Percentiles rank a stretch among this genome's conserved stretches.
Evolutionary conservation across 2,888 invertebrate species (phyloP).

Genomic region (Ceramica pisi): DNA sequence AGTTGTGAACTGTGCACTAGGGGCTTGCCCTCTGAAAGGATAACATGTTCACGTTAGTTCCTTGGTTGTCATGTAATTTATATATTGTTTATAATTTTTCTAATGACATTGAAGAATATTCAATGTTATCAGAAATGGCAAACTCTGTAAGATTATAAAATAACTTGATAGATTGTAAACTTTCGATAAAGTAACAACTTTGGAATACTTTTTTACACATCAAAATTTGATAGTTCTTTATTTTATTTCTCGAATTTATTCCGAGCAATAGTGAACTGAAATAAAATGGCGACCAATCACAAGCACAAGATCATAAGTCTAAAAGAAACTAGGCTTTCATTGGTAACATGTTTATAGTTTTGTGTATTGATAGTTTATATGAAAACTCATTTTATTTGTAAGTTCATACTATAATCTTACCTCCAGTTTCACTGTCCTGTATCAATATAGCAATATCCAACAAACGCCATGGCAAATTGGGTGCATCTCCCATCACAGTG

Average conservation of each 20-base stretch:
- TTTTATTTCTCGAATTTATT: no score
- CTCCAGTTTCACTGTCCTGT: constrained; percentile 99
- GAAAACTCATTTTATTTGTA: background rate
- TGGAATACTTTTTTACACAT: no score
- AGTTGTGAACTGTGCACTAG: constrained; percentile 98
- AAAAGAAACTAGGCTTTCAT: no score
- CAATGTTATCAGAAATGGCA: no score
- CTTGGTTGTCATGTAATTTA: background rate
- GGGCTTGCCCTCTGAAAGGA: constrained; percentile 95
- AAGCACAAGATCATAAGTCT: no score
- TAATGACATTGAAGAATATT: background rate
- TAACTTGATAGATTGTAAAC: no score
- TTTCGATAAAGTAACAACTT: no score
- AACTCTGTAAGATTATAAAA: no score
- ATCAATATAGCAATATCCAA: constrained; percentile 98
- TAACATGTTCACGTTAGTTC: background rate
- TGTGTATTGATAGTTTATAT: background rate
- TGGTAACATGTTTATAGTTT: background rate
- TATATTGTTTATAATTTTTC: no score
- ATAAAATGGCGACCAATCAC: no score
- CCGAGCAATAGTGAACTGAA: no score
- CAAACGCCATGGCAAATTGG: constrained; percentile 98
- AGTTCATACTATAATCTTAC: constrained; percentile 78
- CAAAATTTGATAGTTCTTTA: no score
- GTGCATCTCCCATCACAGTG: constrained; percentile 99